Base-by-base conservation (phyloP, 2,888 invertebrate species). In the Chaetogeoica ovagalla region DNA sequence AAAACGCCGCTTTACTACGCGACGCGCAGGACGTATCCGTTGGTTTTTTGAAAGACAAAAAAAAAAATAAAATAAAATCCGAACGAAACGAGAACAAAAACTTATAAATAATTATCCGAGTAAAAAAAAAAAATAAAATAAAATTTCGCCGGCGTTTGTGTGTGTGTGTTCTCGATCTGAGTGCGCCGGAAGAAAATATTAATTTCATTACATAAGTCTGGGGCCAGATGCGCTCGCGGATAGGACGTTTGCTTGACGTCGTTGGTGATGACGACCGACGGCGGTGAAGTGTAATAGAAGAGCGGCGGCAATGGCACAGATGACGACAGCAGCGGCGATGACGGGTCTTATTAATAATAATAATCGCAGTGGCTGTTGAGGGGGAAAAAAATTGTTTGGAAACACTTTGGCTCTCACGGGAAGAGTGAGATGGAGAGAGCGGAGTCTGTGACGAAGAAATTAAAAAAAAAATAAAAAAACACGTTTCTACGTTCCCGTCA, bases 241-340 rank as follows among this genome's bases (percentile, higher is more conserved):
- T 13, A 23, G 65, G 8, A 59, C 17, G 66, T 4, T 39, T 39
- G 55, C n/a, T 62, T 63, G 74, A 63, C 63, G 63, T 55, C 39
- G 71, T n/a, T 55, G 57, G 43, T 11, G 39, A 8, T 6, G 43
- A 11, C 43, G 43, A 11, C 43, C 43, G 43, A 11, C 43, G 43
- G 43, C 43, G 11, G 43, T 9, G 11, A 43, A 43, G 43, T 43
- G 43, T 43, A 6, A 5, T 9, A 43, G 30, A 30, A 30, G 30
- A 1, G 30, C 30, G 4, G 30, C 39, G 8, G 39, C 39, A n/a
- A 21, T 17, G 48, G 48, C 66, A 63, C 62, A 70, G 77, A 79
- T 70, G 77, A 79, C 70, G 77, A 77, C 77, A 70, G 70, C 77
- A 70, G 70, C 37, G 39, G 70, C 77, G 77, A 70, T 79, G 77